Base-by-base conservation (phyloP, 2,113 vertebrate genomes). In the Glaucomys volans region DNA sequence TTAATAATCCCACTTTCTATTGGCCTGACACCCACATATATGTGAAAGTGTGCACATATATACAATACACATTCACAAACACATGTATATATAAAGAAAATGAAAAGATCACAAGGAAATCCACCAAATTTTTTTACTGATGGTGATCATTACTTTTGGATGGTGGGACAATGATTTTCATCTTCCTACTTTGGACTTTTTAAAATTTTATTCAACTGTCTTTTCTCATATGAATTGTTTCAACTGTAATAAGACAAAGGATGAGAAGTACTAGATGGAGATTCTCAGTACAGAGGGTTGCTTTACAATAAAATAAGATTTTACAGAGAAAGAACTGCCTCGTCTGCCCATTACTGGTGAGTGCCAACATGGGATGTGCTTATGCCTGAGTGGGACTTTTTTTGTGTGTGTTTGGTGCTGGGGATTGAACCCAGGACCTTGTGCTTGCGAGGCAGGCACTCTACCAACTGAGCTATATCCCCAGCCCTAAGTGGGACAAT, bases 1-100 rank as follows among this genome's bases (percentile, higher is more conserved):
- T 42, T 35, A 67, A 87, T 77, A 87, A 88, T 88, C 16, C 71
- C 14, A 84, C 28, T 93, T 90, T 92, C n/a, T 87, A 64, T 12
- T 54, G 35, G 44, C 62, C 5, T 76, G 42, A 92, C 40, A 84
- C n/a, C n/a, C 5, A 42, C 35, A 50, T 64, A 7, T 67, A n/a
- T 40, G 47, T 59, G 9, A 22, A 16, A 75, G 9, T 52, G 24
- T 12, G 5, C 2, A n/a, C 4, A 10, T n/a, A 64, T 40, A 10
- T 18, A 50, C 3, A 4, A 40, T 37, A 62, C 28, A 4, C 24
- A 4, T 26, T 1, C 30, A 47, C 18, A 42, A 8, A 57, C 30
- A 9, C n/a, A n/a, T 30, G 4, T 76, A 44, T 66, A 72, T 52
- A 66, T 4, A 62, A 90, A 71, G 44, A 88, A 16, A 72, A 90